These are phyloP conservation scores for Apteryx owenii DNA, from an alignment of 2,113 vertebrate genomes.

Conservation along the genomic window DNA sequence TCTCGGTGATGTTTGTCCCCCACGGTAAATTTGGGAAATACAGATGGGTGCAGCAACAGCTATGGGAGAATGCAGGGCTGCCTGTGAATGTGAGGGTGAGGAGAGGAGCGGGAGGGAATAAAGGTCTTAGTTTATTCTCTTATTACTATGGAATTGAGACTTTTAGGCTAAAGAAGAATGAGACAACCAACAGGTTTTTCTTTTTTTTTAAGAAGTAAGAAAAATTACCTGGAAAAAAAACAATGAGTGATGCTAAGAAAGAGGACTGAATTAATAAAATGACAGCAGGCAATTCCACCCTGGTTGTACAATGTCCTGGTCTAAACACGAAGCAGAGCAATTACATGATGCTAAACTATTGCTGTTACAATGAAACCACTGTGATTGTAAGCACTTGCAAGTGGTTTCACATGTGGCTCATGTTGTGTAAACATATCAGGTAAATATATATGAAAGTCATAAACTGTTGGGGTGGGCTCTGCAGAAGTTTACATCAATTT, in stretches of 20 bases:
- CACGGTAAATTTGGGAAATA: rapidly evolving
- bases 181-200: too few relatives aligned
- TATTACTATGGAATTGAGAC: rapidly evolving
- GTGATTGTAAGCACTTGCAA: rapidly evolving
- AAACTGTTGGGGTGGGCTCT: neutral
- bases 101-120: too few relatives aligned
- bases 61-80: too few relatives aligned
- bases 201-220: neutral
- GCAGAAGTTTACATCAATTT: neutral
- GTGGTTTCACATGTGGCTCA: neutral
- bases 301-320: neutral
- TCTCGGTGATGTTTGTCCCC: neutral
- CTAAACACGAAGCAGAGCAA: neutral
- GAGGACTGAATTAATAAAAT: neutral
- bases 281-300: neutral
- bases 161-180: neutral
- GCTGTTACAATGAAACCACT: rapidly evolving
- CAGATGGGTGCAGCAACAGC: rapidly evolving
- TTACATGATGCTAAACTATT: neutral
- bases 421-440: rapidly evolving
- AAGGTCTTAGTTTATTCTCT: neutral
- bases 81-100: neutral
- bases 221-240: neutral
- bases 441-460: neutral
- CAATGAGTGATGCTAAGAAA: neutral